Evolutionary conservation across 1,140 invertebrate genomes (phyloP), one percentile per base, ranked within the genome.

Genomic region (Drosophila lini): DNA sequence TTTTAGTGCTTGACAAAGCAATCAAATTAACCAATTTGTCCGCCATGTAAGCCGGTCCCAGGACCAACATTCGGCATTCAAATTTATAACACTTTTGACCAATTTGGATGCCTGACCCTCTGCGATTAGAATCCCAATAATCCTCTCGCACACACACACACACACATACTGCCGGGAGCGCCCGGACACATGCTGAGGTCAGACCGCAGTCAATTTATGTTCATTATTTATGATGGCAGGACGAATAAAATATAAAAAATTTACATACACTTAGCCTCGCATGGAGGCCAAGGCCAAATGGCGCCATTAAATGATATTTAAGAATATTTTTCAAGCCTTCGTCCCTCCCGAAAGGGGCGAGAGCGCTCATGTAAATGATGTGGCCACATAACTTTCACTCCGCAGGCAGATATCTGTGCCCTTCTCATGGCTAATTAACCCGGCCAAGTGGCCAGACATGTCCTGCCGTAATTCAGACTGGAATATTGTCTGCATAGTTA

Each of bases 351-450:
- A 19, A 42, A 13, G 38, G 55, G 45, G 45, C 25, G 11, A 52
- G 36, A 44, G 28, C 31, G 41, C 28, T 60, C 78, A 81, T 81
- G 48, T 69, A 71, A 81, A 81, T 80, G 61, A 80, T 81, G 78
- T 80, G 64, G 56, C 65, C 75, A 70, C 57, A 78, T 78, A 58
- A 78, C 58, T 74, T 34, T 38, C 41, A 25, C 11, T 45, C 19
- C 42, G 3, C 42, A 8, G 10, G 31, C 16, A n/a, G 45, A 16
- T 77, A 50, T 61, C 15, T 31, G 44, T 42, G 71, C 76, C 80
- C 68, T 62, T 84, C 77, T 78, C 61, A 80, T 78, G 68, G 77
- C 68, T 80, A 85, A 85, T 85, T 85, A 84, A 84, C 68, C 59
- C 22, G 60, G 53, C 63, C 67, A 59, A 67, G 63, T 64, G 55